Evolutionary conservation across 2,113 vertebrate genomes (phyloP).

Genomic region (Chaetura pelagica): DNA sequence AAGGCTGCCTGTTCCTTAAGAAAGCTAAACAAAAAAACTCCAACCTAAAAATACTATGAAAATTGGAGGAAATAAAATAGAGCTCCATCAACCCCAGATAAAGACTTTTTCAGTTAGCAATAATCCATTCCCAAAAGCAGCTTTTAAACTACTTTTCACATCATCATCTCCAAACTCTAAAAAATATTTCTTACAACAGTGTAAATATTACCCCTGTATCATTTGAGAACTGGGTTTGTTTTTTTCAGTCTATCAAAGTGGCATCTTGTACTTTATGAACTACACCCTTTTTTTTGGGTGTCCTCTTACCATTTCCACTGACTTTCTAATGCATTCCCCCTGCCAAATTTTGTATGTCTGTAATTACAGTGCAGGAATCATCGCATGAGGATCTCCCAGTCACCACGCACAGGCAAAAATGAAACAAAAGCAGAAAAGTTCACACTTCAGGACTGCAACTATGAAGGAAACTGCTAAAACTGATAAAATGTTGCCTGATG

Average conservation of each 20-base stretch:
- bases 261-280: background rate
- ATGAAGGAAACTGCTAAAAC: background rate
- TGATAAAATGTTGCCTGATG: background rate
- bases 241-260: background rate
- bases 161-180: background rate
- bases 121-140: background rate
- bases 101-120: background rate
- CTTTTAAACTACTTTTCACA: background rate
- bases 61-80: background rate
- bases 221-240: background rate
- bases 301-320: background rate
- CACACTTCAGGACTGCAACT: background rate
- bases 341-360: background rate
- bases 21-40: background rate
- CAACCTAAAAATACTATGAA: background rate
- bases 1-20: background rate
- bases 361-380: background rate
- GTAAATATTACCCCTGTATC: rapidly evolving
- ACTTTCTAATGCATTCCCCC: background rate
- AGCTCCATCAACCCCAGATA: background rate
- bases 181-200: background rate
- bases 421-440: background rate
- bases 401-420: rapidly evolving
- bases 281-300: background rate
- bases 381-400: background rate